Conservation (phyloP, 2,797 vertebrate species). For the Sebastes hubbsi region DNA sequence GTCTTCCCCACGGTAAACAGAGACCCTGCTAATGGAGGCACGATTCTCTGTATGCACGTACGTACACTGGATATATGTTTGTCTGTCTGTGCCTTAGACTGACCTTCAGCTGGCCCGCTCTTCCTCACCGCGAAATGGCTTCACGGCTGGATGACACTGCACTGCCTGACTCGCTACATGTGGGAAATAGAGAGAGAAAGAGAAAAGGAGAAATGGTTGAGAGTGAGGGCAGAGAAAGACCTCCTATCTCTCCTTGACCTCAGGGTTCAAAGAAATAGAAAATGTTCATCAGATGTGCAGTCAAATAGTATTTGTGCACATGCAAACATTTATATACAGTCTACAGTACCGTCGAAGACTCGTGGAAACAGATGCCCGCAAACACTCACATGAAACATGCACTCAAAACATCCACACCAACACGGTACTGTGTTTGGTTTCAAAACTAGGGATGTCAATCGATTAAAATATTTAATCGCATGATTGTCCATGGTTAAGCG, state of each 20-base stretch:
- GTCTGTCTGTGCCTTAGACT: constrained; percentile 50
- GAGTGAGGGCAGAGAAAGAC: neutral
- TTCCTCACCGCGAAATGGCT: constrained; percentile 48
- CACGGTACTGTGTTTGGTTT: neutral
- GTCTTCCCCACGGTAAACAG: constrained; percentile 80
- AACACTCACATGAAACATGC: neutral
- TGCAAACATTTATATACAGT: neutral
- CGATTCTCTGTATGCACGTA: constrained; percentile 35
- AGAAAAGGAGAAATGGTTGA: constrained; percentile 18
- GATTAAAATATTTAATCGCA: too few relatives aligned
- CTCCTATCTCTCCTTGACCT: constrained; percentile 27
- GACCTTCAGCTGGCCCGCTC: constrained; percentile 77
- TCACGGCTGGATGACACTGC: constrained; percentile 56
- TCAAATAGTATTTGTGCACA: neutral
- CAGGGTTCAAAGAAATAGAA: constrained; percentile 9
- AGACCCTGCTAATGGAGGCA: constrained; percentile 82
- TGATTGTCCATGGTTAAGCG: too few relatives aligned
- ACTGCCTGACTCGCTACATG: constrained; percentile 20
- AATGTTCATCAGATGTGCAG: constrained; percentile 10
- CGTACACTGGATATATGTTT: constrained; percentile 30
- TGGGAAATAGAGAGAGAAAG: constrained; percentile 14
- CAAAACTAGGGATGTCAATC: neutral
- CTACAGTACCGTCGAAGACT: neutral
- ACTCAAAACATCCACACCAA: neutral
- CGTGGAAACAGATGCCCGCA: neutral